These are phyloP conservation scores for Sebastes trivittatus DNA, from an alignment of 2,797 vertebrate genomes.

Conservation along the genomic window DNA sequence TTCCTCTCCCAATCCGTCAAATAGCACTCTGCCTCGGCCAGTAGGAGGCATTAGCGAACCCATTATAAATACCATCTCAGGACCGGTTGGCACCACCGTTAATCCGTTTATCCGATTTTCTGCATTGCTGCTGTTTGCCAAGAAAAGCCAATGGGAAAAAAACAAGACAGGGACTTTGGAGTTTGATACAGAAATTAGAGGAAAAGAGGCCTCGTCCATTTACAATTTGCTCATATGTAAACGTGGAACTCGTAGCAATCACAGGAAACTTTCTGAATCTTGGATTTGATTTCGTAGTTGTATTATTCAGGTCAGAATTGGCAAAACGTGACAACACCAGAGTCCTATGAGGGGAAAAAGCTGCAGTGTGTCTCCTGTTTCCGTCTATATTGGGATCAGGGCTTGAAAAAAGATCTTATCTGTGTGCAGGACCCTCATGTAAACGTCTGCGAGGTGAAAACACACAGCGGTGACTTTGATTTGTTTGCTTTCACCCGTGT, in stretches of 20 bases:
- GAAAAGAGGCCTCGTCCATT: neutral
- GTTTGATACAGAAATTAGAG: slow-evolving; percentile 39
- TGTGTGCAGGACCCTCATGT: slow-evolving; percentile 47
- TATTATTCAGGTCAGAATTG: neutral
- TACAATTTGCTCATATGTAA: neutral
- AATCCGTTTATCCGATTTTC: slow-evolving; percentile 73
- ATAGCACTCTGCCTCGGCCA: slow-evolving; percentile 21
- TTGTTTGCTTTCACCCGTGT: slow-evolving; percentile 63
- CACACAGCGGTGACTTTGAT: slow-evolving; percentile 13
- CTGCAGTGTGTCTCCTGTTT: slow-evolving; percentile 1
- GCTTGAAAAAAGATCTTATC: slow-evolving; percentile 58
- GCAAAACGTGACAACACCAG: neutral
- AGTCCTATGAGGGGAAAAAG: neutral
- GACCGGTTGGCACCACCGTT: slow-evolving; percentile 49
- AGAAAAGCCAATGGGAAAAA: slow-evolving; percentile 15
- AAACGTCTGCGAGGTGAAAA: slow-evolving; percentile 55
- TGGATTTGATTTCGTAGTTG: neutral
- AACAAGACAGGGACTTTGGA: slow-evolving; percentile 8
- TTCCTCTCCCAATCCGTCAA: slow-evolving; percentile 14
- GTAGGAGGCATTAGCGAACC: slow-evolving; percentile 46
- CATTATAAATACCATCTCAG: slow-evolving; percentile 45
- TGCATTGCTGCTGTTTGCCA: slow-evolving; percentile 60
- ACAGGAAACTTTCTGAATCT: neutral
- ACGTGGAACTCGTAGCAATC: neutral
- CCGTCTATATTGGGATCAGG: slow-evolving; percentile 44